These are phyloP conservation scores for Nemoura dubitans DNA, from an alignment of 2,888 invertebrate species.

Conservation along the genomic window DNA sequence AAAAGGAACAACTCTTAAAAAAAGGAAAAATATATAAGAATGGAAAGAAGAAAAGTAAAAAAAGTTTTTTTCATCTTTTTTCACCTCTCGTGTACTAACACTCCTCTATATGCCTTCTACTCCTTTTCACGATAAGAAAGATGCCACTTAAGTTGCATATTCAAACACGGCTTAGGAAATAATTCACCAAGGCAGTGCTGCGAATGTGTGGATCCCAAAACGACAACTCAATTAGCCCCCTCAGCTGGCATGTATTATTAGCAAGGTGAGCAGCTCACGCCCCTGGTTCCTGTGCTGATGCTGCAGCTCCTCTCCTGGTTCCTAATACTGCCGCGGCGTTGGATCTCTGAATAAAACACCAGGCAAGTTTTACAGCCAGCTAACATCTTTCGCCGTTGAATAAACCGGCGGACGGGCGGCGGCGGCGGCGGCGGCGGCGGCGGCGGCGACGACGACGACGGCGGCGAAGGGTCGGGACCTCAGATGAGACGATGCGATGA, in stretches of 20 bases:
- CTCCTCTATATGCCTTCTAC: background rate
- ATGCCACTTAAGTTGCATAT: conserved; percentile 50
- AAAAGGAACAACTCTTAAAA: conserved; percentile 35
- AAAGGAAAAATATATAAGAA: conserved; percentile 35
- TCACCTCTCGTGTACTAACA: background rate
- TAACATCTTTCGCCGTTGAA: conserved; percentile 34
- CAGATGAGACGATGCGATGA: background rate
- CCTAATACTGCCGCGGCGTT: conserved; percentile 23
- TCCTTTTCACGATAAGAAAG: conserved; percentile 38
- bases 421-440: too few species aligned
- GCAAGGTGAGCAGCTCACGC: conserved; percentile 38
- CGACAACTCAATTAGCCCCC: conserved; percentile 52
- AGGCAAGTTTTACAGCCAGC: conserved; percentile 36
- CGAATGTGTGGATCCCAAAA: conserved; percentile 51
- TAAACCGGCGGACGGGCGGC: too few species aligned
- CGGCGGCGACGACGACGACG: too few species aligned
- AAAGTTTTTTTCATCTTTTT: conserved; percentile 42
- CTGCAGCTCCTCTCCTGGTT: conserved; percentile 27
- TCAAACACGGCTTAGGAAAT: conserved; percentile 48
- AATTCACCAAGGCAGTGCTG: conserved; percentile 48
- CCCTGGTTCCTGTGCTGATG: background rate
- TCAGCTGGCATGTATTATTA: conserved; percentile 51
- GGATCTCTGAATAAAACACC: conserved; percentile 47
- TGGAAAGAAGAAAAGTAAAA: conserved; percentile 15
- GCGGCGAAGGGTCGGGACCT: conserved; percentile 22